Evolutionary conservation across 2,888 invertebrate species (phyloP).

Genomic region (Furcula furcula): DNA sequence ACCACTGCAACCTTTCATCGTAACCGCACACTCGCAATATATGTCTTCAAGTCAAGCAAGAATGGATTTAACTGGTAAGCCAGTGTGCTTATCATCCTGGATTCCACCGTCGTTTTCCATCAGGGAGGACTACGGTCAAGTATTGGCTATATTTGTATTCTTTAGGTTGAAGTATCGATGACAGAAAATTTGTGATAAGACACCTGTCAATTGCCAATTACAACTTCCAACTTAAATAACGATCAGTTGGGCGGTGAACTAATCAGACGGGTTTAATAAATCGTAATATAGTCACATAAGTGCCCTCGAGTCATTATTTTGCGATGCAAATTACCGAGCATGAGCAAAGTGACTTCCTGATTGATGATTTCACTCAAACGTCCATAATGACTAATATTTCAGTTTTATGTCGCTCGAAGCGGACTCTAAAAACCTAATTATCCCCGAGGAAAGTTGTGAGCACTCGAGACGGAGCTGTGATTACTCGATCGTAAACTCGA

Average conservation of each 20-base stretch:
- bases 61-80: no score
- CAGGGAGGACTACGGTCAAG: no score
- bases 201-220: background rate
- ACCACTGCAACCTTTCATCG: no score
- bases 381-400: conserved; percentile 52
- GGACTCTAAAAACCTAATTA: conserved; percentile 51
- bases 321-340: conserved; percentile 41
- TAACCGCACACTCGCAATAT: no score
- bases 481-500: conserved; percentile 54
- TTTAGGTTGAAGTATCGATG: no score
- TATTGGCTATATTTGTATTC: no score
- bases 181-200: no score
- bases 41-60: no score
- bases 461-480: conserved; percentile 33
- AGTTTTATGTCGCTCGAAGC: conserved; percentile 48
- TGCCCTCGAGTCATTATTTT: conserved; percentile 27
- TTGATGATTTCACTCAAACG: conserved; percentile 35
- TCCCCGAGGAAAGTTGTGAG: conserved; percentile 41
- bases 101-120: no score
- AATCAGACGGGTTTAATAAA: background rate
- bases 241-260: no score
- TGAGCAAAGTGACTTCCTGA: conserved; percentile 31
- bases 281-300: conserved; percentile 6
- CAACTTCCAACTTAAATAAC: background rate
- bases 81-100: no score